These are phyloP conservation scores for Alethe diademata DNA, from an alignment of 2,113 vertebrate species.

Conservation along the genomic window DNA sequence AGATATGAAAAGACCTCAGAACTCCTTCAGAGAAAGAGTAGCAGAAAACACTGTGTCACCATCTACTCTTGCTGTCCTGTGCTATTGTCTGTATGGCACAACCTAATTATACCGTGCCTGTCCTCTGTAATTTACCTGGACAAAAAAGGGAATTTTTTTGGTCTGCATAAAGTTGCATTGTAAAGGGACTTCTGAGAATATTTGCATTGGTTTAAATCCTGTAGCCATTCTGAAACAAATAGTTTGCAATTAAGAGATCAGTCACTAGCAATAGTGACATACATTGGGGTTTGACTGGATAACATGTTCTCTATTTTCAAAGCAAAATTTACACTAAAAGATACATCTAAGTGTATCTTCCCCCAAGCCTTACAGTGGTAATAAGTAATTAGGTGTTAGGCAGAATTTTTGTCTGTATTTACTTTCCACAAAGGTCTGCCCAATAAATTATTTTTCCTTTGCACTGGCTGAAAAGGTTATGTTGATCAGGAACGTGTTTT, in stretches of 20 bases:
- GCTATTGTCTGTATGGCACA: neutral
- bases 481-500: conserved; percentile 15
- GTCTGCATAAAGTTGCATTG: neutral
- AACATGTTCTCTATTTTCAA: conserved; percentile 41
- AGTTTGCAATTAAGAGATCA: conserved; percentile 65
- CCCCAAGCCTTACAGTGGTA: conserved; percentile 24
- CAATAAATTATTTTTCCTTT: conserved; percentile 28
- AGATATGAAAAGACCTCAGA: neutral
- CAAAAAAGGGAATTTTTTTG: neutral
- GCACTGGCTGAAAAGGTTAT: conserved; percentile 7
- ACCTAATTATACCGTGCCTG: neutral
- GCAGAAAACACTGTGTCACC: neutral
- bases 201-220: conserved; percentile 33
- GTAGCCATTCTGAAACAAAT: conserved; percentile 53
- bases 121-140: neutral
- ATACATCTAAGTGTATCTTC: conserved; percentile 41
- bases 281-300: conserved; percentile 33
- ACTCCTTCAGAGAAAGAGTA: neutral
- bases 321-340: conserved; percentile 66
- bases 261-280: conserved; percentile 51
- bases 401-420: conserved; percentile 45
- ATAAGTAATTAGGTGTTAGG: conserved; percentile 27
- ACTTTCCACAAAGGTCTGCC: conserved; percentile 24
- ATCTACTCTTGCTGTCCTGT: neutral
- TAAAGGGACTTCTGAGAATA: conserved; percentile 26